Evolutionary conservation across 2,888 invertebrate genomes (phyloP), one percentile per base, ranked within the genome.

Genomic region (Ectemnius lituratus): DNA sequence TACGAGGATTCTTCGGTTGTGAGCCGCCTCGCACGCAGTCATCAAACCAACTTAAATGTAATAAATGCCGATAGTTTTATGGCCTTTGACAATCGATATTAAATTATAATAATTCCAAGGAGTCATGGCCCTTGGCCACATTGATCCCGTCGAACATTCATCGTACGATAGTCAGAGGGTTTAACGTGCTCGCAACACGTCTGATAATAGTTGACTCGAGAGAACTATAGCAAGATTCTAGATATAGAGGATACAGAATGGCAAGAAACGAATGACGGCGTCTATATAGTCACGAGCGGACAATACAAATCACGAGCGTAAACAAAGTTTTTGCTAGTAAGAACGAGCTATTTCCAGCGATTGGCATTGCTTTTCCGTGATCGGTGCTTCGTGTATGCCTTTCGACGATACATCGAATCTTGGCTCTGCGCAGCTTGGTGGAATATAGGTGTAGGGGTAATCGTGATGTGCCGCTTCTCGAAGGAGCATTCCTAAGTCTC

Each of bases 361-460:
- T 23, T 11, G 6, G 18, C 27, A 11, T 27, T 28, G 27, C 2
- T 13, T 60, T 60, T 60, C 27, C 13, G 27, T 3, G 23, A 23
- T 23, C 23, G 23, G 23, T 23, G 23, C 20, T 28, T 28, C 27
- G 37, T 60, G 23, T 23, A 23, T 8, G 11, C 2, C 37, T 13
- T n/a, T 11, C 60, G 60, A 75, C 70, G 66, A 76, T 66, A 67
- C 70, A 75, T 75, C 23, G 68, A 75, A 5, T 6, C 11, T 8
- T 11, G 37, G 37, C 37, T 6, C 37, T 11, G 37, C 8, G n/a
- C 2, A 23, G 23, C 23, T 3, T 23, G 8, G 37, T 8, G 37
- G 37, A 37, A 37, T 37, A 37, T 37, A 75, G 75, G 69, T 65
- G 59, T 65, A 69, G 70, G 69, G 70, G 61, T 66, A 75, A 18